Percentiles rank a stretch among this genome's conserved stretches.
phyloP scores from a whole-genome alignment of 2,113 vertebrate genomes.

The Nanger granti region DNA sequence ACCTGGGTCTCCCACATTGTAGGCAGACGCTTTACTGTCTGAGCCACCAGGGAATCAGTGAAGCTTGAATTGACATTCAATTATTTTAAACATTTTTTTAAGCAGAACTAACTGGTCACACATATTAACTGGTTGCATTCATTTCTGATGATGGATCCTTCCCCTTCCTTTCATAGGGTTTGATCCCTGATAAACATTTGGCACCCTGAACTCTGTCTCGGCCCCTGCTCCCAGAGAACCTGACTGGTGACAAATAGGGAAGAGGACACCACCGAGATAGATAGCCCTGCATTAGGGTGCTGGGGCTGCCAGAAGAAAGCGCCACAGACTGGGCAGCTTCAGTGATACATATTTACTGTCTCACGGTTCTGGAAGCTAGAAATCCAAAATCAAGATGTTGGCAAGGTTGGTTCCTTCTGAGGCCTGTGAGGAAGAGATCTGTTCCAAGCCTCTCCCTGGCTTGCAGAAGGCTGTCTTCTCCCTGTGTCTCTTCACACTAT shows the following conservation, averaged over 20 bases:
- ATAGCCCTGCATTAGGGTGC: rapidly evolving
- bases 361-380: background rate
- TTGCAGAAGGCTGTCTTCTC: background rate
- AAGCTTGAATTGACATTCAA: background rate
- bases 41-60: too few species aligned
- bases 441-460: background rate
- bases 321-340: background rate
- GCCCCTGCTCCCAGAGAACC: background rate
- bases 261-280: background rate
- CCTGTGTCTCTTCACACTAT: background rate
- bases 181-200: background rate
- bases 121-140: background rate
- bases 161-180: background rate
- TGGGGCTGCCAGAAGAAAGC: background rate
- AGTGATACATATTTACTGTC: background rate
- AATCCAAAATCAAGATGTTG: background rate
- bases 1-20: too few species aligned
- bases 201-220: background rate
- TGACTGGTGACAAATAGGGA: background rate
- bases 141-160: background rate
- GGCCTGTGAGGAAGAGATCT: background rate
- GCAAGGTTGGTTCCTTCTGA: background rate
- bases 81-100: background rate
- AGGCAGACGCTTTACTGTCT: too few species aligned
- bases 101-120: background rate